Evolutionary conservation across 2,113 vertebrate genomes (phyloP).

Genomic region (Pelvicachromis taeniatus): DNA sequence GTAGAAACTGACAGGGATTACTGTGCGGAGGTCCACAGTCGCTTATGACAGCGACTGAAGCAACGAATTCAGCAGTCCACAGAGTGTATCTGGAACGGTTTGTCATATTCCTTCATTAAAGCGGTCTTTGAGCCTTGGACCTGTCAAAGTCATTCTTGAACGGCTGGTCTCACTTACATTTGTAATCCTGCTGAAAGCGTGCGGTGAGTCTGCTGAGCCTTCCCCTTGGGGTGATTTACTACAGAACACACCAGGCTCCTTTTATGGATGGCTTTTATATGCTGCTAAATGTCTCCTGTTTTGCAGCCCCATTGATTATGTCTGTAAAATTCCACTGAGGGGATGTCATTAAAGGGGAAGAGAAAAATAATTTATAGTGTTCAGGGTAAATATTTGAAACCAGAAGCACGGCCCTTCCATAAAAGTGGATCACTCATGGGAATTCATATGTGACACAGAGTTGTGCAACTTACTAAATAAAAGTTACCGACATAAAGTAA

Average conservation of each 20-base stretch:
- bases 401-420: neutral
- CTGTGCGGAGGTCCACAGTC: neutral
- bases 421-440: neutral
- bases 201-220: conserved; percentile 34
- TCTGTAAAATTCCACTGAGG: conserved; percentile 12
- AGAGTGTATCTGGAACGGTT: neutral
- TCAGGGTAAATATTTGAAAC: conserved; percentile 37
- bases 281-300: conserved; percentile 35
- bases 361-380: neutral
- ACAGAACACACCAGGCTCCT: conserved; percentile 41
- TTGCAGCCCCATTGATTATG: conserved; percentile 38
- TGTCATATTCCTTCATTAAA: conserved; percentile 14
- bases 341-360: neutral
- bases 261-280: conserved; percentile 64
- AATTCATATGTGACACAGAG: neutral
- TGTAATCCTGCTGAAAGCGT: conserved; percentile 45
- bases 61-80: neutral
- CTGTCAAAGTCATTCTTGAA: neutral
- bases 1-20: neutral
- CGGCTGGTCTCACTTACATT: conserved; percentile 40
- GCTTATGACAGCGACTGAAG: neutral
- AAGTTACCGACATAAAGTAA: neutral
- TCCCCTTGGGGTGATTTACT: conserved; percentile 41
- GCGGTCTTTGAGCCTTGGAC: neutral
- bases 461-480: neutral